These are phyloP conservation scores for Drosophila parthenogenetica DNA, from an alignment of 2,888 invertebrate species.

Conservation along the genomic window DNA sequence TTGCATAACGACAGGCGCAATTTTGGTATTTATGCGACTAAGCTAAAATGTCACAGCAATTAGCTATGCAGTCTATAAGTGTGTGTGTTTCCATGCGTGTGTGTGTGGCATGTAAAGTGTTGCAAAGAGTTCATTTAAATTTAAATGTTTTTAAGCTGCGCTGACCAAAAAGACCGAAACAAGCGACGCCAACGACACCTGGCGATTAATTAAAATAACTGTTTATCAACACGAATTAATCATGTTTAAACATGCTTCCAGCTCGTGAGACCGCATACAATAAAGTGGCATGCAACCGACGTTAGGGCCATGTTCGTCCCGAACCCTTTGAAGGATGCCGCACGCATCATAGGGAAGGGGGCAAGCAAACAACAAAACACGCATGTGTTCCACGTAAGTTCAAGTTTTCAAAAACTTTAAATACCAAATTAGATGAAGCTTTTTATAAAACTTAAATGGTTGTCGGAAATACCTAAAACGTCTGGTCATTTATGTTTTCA, in stretches of 20 bases:
- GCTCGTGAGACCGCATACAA: conserved; percentile 56
- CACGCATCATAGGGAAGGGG: not conserved
- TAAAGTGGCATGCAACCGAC: conserved; percentile 54
- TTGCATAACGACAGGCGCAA: conserved; percentile 21
- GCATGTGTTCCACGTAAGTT: conserved; percentile 16
- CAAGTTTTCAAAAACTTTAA: not conserved
- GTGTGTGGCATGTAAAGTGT: conserved; percentile 20
- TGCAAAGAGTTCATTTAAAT: conserved; percentile 59
- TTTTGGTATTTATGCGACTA: conserved; percentile 54
- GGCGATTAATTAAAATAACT: conserved; percentile 82
- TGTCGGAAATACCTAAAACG: no score
- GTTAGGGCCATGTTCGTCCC: conserved; percentile 50
- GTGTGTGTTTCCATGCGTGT: not conserved
- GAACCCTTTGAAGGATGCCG: conserved; percentile 14
- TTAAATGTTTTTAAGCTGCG: conserved; percentile 49
- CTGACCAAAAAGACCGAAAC: conserved; percentile 13
- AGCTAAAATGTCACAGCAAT: conserved; percentile 55
- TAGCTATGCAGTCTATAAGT: conserved; percentile 30
- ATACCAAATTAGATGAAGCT: no score
- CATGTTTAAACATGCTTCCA: conserved; percentile 69
- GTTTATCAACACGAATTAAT: conserved; percentile 79
- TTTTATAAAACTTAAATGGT: no score
- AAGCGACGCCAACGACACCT: conserved; percentile 70
- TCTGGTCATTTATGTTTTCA: no score
- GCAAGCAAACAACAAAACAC: conserved; percentile 18